These are phyloP conservation scores for Cheirogaleus major DNA, from an alignment of 2,797 vertebrate species.

Conservation along the genomic window DNA sequence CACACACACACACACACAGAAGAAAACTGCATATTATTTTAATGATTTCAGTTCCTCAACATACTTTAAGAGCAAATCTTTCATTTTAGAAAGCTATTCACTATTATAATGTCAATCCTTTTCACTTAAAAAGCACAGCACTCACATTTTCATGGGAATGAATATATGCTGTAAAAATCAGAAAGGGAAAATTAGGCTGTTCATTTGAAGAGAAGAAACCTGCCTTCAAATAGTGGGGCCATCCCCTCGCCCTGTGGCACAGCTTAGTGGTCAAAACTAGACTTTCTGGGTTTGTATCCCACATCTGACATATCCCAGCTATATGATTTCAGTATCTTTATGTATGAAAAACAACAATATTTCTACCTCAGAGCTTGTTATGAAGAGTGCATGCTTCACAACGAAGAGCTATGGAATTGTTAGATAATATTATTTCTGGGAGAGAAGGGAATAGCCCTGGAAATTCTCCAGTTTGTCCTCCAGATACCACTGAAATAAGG, in stretches of 20 bases:
- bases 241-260: not conserved
- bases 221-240: not conserved
- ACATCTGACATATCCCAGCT: not conserved
- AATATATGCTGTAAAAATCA: not conserved
- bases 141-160: not conserved
- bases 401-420: not conserved
- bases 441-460: rapidly evolving
- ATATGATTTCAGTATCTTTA: not conserved
- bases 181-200: not conserved
- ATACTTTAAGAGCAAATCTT: not conserved
- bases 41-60: not conserved
- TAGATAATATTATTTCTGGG: not conserved
- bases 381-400: not conserved
- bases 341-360: not conserved
- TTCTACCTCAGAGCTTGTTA: not conserved
- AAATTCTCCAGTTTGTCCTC: not conserved
- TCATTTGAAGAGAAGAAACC: not conserved
- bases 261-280: not conserved
- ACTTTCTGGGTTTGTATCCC: not conserved
- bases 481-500: not conserved
- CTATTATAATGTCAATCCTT: not conserved
- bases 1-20: not conserved
- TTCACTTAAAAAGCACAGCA: not conserved
- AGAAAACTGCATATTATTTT: not conserved
- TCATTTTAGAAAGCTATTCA: not conserved